Conservation (phyloP, 1,140 invertebrate species). For the Drosophila ohnishii region DNA sequence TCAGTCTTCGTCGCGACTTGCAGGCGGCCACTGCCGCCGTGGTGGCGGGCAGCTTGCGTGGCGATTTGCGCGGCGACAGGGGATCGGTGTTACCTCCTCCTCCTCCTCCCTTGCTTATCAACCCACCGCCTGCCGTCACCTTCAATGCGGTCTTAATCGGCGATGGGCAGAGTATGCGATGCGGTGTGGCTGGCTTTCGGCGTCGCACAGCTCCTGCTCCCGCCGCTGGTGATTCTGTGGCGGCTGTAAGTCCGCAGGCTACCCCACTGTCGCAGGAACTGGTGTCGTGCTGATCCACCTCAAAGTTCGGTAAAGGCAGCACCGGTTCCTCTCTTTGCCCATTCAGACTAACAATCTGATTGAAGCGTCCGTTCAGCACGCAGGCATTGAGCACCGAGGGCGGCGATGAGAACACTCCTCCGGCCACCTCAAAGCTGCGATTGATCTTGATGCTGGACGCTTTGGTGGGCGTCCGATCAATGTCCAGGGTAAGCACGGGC, state of each 20-base stretch:
- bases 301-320: slow-evolving; percentile 16
- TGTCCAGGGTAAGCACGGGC: slow-evolving; percentile 77
- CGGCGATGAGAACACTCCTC: slow-evolving; percentile 74
- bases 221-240: slow-evolving; percentile 38
- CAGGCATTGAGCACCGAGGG: slow-evolving; percentile 64
- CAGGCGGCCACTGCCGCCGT: slow-evolving; percentile 49
- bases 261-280: slow-evolving; percentile 83
- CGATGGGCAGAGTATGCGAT: slow-evolving; percentile 81
- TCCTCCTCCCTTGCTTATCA: slow-evolving; percentile 25
- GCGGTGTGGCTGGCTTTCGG: slow-evolving; percentile 80
- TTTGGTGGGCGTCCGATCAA: slow-evolving; percentile 81
- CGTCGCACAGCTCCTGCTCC: slow-evolving; percentile 32
- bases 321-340: slow-evolving; percentile 36
- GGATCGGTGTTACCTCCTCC: slow-evolving; percentile 18
- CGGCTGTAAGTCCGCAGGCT: slow-evolving; percentile 53
- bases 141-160: slow-evolving; percentile 65
- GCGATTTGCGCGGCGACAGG: slow-evolving; percentile 70
- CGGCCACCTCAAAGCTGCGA: slow-evolving; percentile 71
- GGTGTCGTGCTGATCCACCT: slow-evolving; percentile 75
- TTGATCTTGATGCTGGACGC: slow-evolving; percentile 81
- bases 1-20: slow-evolving; percentile 81
- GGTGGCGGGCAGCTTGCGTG: slow-evolving; percentile 62
- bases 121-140: slow-evolving; percentile 8
- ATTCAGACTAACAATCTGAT: slow-evolving; percentile 78
- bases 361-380: slow-evolving; percentile 75